phyloP scores from a whole-genome alignment of 2,113 vertebrate species.

The Hemiscyllium ocellatum region DNA sequence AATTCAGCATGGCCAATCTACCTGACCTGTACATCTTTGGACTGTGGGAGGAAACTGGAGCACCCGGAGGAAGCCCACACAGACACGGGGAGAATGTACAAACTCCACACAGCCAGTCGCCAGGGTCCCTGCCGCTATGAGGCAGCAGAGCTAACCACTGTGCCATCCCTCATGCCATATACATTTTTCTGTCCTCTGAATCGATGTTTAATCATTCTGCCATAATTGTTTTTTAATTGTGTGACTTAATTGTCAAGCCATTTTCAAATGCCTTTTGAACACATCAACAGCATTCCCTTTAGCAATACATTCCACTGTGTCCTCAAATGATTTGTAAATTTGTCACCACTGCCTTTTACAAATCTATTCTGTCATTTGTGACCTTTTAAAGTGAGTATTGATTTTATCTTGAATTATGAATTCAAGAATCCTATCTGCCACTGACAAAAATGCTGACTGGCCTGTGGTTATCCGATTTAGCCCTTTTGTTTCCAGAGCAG shows the following conservation, averaged over 20 bases:
- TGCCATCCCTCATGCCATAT: no score
- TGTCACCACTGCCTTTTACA: background rate
- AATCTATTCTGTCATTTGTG: background rate
- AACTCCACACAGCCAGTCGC: no score
- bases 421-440: background rate
- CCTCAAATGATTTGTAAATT: background rate
- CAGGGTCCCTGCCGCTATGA: no score
- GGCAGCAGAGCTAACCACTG: no score
- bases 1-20: no score
- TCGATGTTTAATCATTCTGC: background rate
- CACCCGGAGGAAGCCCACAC: no score
- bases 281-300: background rate
- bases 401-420: background rate
- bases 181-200: background rate
- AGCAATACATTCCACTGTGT: background rate
- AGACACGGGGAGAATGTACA: no score
- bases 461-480: background rate
- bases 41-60: no score
- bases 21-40: no score
- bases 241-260: background rate
- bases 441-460: background rate
- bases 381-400: background rate
- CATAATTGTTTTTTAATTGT: background rate
- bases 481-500: background rate
- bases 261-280: background rate